These are phyloP conservation scores for Bergia sp. DNA, from an alignment of 92 coral and sea anemone genomes.

Conservation along the genomic window DNA sequence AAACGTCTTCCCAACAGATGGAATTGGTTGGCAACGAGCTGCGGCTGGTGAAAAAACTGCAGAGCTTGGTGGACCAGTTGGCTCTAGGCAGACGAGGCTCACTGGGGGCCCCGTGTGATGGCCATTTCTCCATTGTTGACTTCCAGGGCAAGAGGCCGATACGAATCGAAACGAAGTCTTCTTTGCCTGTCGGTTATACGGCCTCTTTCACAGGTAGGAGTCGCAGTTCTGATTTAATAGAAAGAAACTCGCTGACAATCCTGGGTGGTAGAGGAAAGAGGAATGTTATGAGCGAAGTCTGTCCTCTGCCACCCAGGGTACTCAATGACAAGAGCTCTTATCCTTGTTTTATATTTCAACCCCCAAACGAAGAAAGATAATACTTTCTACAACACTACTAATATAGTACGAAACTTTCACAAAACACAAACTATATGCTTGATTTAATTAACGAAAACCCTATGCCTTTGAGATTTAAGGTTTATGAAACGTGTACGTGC, in stretches of 20 bases:
- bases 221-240: neutral
- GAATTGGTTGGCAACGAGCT: slow-evolving; percentile 5
- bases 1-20: neutral
- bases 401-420: no score
- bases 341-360: no score
- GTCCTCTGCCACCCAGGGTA: no score
- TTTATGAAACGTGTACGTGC: no score
- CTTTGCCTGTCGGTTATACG: slow-evolving; percentile 4
- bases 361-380: no score
- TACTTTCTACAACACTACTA: no score
- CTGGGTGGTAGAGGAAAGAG: no score
- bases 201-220: slow-evolving; percentile 16
- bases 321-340: no score
- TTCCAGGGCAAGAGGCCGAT: slow-evolving; percentile 14
- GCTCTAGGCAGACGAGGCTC: neutral
- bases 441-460: no score
- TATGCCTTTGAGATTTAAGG: no score
- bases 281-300: no score
- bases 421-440: no score
- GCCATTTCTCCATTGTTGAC: slow-evolving; percentile 21
- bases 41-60: neutral
- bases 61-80: slow-evolving; percentile 13
- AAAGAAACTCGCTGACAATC: neutral
- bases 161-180: slow-evolving; percentile 19
- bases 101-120: neutral